Evolutionary conservation across 2,797 vertebrate genomes (phyloP), one percentile per base, ranked within the genome.

Genomic region (Craterocephalus amniculus): DNA sequence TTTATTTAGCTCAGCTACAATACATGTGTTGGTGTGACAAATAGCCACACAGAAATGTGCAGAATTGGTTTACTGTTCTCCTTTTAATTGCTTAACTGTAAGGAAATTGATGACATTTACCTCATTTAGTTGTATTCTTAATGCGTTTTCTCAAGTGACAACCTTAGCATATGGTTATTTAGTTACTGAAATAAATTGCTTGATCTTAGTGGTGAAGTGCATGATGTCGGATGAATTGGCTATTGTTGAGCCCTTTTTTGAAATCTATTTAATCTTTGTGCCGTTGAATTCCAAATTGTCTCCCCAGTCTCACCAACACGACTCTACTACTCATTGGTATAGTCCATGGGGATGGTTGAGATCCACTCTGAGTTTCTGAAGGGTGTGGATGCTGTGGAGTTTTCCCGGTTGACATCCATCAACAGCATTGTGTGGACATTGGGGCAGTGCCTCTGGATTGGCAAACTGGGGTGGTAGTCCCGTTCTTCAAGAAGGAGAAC

Each of bases 1-100:
- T 75, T 27, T 72, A 34, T 72, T 43, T 52, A 57, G 43, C 45
- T 74, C 65, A 77, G 55, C 51, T 72, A 2, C 11, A 43, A 45
- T 72, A 2, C 11, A 43, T 45, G 22, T 48, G 61, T 56, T 59
- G 57, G 68, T 18, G 27, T 72, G 7, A 70, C 51, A 58, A 57
- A 70, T 32, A 59, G 67, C 14, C 58, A 51, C 20, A 26, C 5
- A 61, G 29, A 67, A 60, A 61, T 40, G 6, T 29, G 5, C 27
- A 51, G 11, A 43, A 12, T 14, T 45, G 7, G 32, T 31, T n/a
- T 66, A 1, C 36, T 29, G 34, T 38, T 55, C 20, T 8, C 27
- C 5, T 34, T 20, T 34, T 27, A 20, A 12, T 61, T 54, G 8
- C n/a, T 51, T 2, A 54, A 27, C 2, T 26, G 0, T 26, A 52